These are phyloP conservation scores for Agrotis clavis DNA, from an alignment of 2,888 invertebrate species.

Conservation along the genomic window DNA sequence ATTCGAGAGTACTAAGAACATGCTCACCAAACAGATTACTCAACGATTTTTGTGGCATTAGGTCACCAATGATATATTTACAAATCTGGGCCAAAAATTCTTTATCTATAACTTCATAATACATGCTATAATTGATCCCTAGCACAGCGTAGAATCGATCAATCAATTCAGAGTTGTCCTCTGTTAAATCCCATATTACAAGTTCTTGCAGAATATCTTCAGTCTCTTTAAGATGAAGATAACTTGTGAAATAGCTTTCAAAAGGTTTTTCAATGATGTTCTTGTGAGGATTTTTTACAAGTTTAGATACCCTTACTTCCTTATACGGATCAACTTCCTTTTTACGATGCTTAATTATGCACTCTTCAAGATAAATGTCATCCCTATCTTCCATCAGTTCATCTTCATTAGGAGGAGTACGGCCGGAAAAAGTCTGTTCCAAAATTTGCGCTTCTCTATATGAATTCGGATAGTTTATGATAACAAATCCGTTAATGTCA, in stretches of 20 bases:
- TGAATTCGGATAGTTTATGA: slow-evolving; percentile 92
- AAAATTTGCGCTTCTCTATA: slow-evolving; percentile 91
- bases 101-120: slow-evolving; percentile 90
- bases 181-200: slow-evolving; percentile 83
- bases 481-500: slow-evolving; percentile 91
- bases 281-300: slow-evolving; percentile 89
- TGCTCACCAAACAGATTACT: slow-evolving; percentile 85
- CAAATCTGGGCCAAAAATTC: slow-evolving; percentile 88
- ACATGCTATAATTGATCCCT: slow-evolving; percentile 91
- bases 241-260: slow-evolving; percentile 91
- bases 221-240: slow-evolving; percentile 87
- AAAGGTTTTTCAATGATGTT: slow-evolving; percentile 78
- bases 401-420: slow-evolving; percentile 83
- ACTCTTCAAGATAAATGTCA: slow-evolving; percentile 85
- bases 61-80: slow-evolving; percentile 86
- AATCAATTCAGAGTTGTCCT: slow-evolving; percentile 87
- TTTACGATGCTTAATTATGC: slow-evolving; percentile 80
- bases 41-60: slow-evolving; percentile 77
- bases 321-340: slow-evolving; percentile 81
- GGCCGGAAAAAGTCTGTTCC: slow-evolving; percentile 91
- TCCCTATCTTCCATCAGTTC: slow-evolving; percentile 80
- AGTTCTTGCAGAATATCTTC: slow-evolving; percentile 84
- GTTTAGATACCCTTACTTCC: slow-evolving; percentile 84
- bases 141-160: slow-evolving; percentile 91
- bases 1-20: slow-evolving; percentile 80